phyloP scores from a whole-genome alignment of 2,888 invertebrate species.

The Ferdinandea cuprea region DNA sequence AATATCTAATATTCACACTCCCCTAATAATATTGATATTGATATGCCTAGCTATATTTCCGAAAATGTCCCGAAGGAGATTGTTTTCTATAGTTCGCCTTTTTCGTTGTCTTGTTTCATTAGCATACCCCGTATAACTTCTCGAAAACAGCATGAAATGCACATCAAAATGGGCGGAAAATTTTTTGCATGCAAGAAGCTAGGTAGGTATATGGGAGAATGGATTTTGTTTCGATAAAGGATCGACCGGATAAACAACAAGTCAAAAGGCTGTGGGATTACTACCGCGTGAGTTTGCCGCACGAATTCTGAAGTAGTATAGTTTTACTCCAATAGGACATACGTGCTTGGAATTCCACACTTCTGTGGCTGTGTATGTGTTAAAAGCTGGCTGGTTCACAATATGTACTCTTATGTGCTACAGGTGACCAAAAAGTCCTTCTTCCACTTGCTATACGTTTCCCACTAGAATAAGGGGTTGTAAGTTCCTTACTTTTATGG shows the following conservation, averaged over 20 bases:
- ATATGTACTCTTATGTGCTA: constrained; percentile 22
- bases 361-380: neutral
- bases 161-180: constrained; percentile 68
- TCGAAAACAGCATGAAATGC: constrained; percentile 54
- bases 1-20: neutral
- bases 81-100: constrained; percentile 20
- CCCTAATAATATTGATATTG: neutral
- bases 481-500: constrained; percentile 49
- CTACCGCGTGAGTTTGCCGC: constrained; percentile 42
- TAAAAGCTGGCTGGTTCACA: neutral
- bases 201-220: constrained; percentile 8
- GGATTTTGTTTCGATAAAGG: constrained; percentile 42
- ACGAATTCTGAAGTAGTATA: constrained; percentile 38
- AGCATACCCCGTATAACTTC: constrained; percentile 27
- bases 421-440: constrained; percentile 66
- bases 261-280: constrained; percentile 50
- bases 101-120: constrained; percentile 31
- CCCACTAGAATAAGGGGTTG: constrained; percentile 30
- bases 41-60: neutral
- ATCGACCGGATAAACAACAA: constrained; percentile 52
- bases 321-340: constrained; percentile 26
- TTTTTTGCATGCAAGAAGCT: neutral
- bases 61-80: constrained; percentile 16
- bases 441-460: constrained; percentile 31
- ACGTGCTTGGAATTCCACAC: constrained; percentile 46